phyloP scores from a whole-genome alignment of 2,113 vertebrate species.

The Aramus guarauna region DNA sequence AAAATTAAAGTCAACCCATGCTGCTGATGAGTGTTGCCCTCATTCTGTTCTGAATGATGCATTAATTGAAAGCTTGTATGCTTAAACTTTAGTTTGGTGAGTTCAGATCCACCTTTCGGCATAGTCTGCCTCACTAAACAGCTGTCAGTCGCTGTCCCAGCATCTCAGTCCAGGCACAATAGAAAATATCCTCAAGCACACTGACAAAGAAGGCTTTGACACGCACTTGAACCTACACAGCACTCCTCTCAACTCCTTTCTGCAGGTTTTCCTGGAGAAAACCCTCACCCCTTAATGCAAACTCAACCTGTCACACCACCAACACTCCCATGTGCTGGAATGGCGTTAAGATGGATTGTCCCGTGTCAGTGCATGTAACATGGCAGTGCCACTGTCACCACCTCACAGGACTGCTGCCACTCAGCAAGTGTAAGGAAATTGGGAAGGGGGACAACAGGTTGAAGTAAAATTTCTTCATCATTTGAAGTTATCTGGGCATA shows the following conservation, averaged over 20 bases:
- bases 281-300: background rate
- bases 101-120: background rate
- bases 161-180: background rate
- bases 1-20: background rate
- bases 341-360: fast-evolving
- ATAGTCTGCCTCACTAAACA: background rate
- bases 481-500: background rate
- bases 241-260: background rate
- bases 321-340: fast-evolving
- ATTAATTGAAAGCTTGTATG: background rate
- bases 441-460: background rate
- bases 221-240: background rate
- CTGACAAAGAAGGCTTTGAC: background rate
- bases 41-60: fast-evolving
- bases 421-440: background rate
- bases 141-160: background rate
- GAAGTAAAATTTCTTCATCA: background rate
- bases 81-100: background rate
- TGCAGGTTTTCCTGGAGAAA: background rate
- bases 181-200: background rate
- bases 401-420: fast-evolving
- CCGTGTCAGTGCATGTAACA: fast-evolving
- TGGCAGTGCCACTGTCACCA: fast-evolving
- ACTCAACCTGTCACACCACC: background rate
- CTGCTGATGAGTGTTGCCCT: background rate